Evolutionary conservation across 2,113 vertebrate species (phyloP).

Genomic region (Pygoscelis antarcticus): DNA sequence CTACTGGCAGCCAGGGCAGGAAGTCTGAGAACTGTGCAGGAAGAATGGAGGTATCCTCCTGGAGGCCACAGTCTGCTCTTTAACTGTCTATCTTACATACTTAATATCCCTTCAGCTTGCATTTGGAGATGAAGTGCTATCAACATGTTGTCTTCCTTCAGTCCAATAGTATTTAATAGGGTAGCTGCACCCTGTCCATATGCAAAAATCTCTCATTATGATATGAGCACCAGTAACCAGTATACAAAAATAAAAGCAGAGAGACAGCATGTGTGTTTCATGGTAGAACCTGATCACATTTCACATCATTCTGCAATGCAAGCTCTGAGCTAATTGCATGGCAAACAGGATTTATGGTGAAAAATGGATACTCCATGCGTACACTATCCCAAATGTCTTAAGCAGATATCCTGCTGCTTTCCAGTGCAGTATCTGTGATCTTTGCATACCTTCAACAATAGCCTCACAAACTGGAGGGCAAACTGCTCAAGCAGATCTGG

Average conservation of each 20-base stretch:
- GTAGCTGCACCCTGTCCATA: neutral
- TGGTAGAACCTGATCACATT: neutral
- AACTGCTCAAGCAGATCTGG: neutral
- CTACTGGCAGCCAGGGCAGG: neutral
- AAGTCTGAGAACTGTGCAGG: neutral
- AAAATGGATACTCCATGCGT: neutral
- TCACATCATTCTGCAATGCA: neutral
- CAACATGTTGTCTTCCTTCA: neutral
- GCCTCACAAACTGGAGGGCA: neutral
- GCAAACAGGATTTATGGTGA: neutral
- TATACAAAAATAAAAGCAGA: slow-evolving; percentile 26
- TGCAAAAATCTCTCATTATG: neutral
- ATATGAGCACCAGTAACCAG: neutral
- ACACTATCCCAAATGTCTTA: neutral
- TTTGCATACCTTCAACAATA: neutral
- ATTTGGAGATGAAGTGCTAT: neutral
- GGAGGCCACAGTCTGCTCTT: neutral
- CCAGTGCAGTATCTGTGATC: neutral
- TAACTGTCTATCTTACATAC: neutral
- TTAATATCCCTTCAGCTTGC: neutral
- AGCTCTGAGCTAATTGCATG: neutral
- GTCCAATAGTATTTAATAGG: neutral
- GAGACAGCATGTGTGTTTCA: neutral
- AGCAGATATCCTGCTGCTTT: neutral
- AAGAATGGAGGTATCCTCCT: neutral